Conservation (phyloP, 2,888 invertebrate genomes). For the Cryptocephalus primarius region DNA sequence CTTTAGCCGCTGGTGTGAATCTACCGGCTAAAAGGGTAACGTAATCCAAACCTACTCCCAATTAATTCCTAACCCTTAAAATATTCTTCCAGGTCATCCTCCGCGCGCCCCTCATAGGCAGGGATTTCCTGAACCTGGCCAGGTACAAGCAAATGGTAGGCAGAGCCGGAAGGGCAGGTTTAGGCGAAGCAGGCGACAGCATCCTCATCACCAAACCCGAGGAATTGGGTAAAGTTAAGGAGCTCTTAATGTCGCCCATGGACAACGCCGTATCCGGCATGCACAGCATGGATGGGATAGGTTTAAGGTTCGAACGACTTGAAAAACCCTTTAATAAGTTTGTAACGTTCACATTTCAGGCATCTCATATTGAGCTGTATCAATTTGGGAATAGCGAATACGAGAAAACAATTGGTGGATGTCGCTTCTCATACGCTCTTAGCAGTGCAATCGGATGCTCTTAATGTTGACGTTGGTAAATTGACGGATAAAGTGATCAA, state of each 20-base stretch:
- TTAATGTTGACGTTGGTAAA: slow-evolving; percentile 35
- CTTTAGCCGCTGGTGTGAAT: slow-evolving; percentile 96
- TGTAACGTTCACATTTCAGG: slow-evolving; percentile 22
- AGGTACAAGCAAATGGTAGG: slow-evolving; percentile 95
- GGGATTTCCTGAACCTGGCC: slow-evolving; percentile 33
- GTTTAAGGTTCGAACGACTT: slow-evolving; percentile 34
- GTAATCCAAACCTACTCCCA: slow-evolving; percentile 4
- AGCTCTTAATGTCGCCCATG: slow-evolving; percentile 52
- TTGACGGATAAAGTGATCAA: slow-evolving; percentile 38
- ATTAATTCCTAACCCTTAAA: background rate
- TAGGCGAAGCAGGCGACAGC: slow-evolving; percentile 75
- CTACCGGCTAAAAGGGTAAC: slow-evolving; percentile 76
- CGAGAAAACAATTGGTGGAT: slow-evolving; percentile 40
- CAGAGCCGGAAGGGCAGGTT: slow-evolving; percentile 84
- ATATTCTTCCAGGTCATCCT: slow-evolving; percentile 43
- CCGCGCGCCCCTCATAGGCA: slow-evolving; percentile 54
- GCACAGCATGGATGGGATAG: slow-evolving; percentile 42
- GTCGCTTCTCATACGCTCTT: slow-evolving; percentile 53
- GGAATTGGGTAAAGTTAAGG: slow-evolving; percentile 48
- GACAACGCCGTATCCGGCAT: slow-evolving; percentile 53
- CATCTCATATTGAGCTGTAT: slow-evolving; percentile 59
- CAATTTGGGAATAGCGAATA: slow-evolving; percentile 51
- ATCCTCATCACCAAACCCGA: slow-evolving; percentile 62
- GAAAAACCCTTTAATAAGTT: background rate
- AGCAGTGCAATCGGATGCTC: slow-evolving; percentile 44